Base-by-base conservation (phyloP, 2,888 invertebrate genomes). In the Lasioglossum leucozonium region DNA sequence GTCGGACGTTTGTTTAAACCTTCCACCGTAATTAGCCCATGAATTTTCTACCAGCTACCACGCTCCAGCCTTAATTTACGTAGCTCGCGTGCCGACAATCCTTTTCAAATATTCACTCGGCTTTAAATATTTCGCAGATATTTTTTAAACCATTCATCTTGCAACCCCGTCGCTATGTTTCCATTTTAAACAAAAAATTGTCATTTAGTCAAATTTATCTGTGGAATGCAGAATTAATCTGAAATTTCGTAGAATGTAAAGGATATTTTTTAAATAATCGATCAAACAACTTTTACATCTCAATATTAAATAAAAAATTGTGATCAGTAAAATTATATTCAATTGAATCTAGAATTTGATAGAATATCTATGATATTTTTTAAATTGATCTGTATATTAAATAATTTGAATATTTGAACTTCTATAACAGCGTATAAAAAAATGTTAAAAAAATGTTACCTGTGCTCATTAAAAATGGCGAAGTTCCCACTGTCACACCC, bases 1-100 rank as follows among this genome's bases (percentile, higher is more conserved):
- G 51, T 42, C 26, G 44, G 2, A 58, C 51, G 71, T 75, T 72
- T 75, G 55, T 44, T 75, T 42, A n/a, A 65, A 78, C 40, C n/a
- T 67, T 67, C 67, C 37, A n/a, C 37, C 22, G 67, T 67, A 67
- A 67, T 67, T 37, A 67, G 22, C 37, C 37, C 67, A 37, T 34
- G 62, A 62, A 62, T 62, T 62, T 62, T 62, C 30, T 8, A 18
- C 34, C 8, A 18, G 5, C 62, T 3, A 62, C 30, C 34, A 34
- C 30, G 18, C 18, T 62, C 30, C 30, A 18, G 18, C 30, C 3
- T 62, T 8, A 67, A 67, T 67, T 22, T 34, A 67, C 11, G 67
- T 34, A 22, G 37, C 22, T 67, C 18, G 67, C 67, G 67, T 37
- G 67, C 10, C 37, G 67, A 22, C 37, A 11, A 37, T 11, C 10